A percentile compares a stretch with the other conserved stretches of the same genome.
Evolutionary conservation across 1,140 invertebrate species (phyloP).

Genomic region (Andricus grossulariae): DNA sequence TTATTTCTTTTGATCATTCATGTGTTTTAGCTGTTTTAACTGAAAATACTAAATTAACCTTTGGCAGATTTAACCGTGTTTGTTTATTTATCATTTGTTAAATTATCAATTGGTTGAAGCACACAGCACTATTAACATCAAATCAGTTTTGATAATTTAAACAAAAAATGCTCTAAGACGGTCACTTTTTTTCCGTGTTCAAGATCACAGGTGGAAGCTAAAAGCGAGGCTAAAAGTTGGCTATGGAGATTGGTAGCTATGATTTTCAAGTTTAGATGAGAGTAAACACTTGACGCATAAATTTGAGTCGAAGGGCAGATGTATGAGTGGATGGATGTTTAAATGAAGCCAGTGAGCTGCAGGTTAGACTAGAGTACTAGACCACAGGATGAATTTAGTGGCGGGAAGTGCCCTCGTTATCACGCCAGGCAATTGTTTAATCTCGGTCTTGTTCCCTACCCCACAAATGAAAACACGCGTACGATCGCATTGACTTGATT

Average conservation of each 20-base stretch:
- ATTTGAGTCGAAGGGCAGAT: slow-evolving; percentile 51
- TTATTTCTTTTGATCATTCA: no score
- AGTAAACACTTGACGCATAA: slow-evolving; percentile 24
- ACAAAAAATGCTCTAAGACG: no score
- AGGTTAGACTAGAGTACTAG: slow-evolving; percentile 4
- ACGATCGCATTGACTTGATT: background rate
- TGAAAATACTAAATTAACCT: no score
- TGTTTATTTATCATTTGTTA: no score
- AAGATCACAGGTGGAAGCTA: no score
- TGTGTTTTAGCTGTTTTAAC: no score
- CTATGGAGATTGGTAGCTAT: no score
- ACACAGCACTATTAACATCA: no score
- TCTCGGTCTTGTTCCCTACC: slow-evolving; percentile 47
- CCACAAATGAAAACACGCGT: background rate
- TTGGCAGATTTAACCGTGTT: no score
- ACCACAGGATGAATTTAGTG: slow-evolving; percentile 33
- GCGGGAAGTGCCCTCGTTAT: slow-evolving; percentile 64
- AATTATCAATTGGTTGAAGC: no score
- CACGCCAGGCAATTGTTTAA: slow-evolving; percentile 64
- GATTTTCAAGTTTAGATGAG: slow-evolving; percentile 10
- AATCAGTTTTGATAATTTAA: no score
- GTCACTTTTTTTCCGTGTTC: background rate
- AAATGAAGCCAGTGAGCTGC: slow-evolving; percentile 31
- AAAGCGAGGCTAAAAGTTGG: no score
- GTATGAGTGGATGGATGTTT: slow-evolving; percentile 46